Base-by-base conservation (phyloP, 2,888 invertebrate species). In the Pyrgus malvae region DNA sequence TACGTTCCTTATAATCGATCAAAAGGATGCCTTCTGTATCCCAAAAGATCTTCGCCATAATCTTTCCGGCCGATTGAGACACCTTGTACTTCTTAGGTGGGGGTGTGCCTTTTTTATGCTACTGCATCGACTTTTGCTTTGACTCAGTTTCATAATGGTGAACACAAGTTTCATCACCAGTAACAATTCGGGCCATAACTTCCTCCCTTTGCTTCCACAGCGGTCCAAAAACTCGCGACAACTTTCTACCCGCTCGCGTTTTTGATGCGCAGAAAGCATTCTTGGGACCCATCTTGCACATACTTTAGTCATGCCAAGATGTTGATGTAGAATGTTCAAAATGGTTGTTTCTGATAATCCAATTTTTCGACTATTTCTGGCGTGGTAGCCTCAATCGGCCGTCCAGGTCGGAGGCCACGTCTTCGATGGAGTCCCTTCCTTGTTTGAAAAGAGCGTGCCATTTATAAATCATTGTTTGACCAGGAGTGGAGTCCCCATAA, bases 361-460 rank as follows among this genome's bases (percentile, higher is more conserved):
- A 57, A 54, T 49, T 40, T 44, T 14, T 37, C 14, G 7, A 37
- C 16, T 4, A 37, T 8, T 14, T 37, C 35, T 9, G 17, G 35
- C 14, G 35, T 37, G 17, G 35, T 16, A 16, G 16, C 38, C 1
- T 45, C 45, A 17, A 53, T 27, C 1, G 48, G 33, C 29, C 53
- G 53, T 8, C 46, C 46, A 2, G 48, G 49, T 19, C 56, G 44
- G 2, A 49, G 33, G 16, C 55, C 51, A 37, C n/a, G n/a, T 60
- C 55, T 57, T 53, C 49, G 53, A 56, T 44, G 8, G 51, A 56
- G 3, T 58, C 42, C 48, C 54, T 55, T 8, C 53, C 56, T 49
- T 53, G 54, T 19, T 55, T 55, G 21, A 57, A 59, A 17, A 50
- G 33, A 25, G 17, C 16, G 4, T 46, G 42, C 57, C 55, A 55